phyloP scores from a whole-genome alignment of 2,797 vertebrate species.

The Anisognathus igniventris region DNA sequence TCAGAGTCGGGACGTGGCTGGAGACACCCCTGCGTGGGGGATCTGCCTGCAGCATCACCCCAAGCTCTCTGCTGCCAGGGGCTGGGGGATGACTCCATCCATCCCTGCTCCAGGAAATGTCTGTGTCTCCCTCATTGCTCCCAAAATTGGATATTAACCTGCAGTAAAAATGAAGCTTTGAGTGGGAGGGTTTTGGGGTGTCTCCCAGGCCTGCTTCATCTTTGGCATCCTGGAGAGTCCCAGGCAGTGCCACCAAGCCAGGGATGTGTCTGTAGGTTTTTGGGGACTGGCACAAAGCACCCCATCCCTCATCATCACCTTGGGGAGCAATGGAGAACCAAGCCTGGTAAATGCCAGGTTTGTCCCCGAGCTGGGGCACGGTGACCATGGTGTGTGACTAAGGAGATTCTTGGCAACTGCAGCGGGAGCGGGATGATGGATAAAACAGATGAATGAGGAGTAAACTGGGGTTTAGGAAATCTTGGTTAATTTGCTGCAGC shows the following conservation, averaged over 20 bases:
- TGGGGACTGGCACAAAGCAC: not conserved
- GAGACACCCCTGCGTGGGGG: rapidly evolving
- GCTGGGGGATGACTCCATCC: not conserved
- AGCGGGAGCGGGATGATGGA: rapidly evolving
- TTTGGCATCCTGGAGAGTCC: not conserved
- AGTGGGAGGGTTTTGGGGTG: not conserved
- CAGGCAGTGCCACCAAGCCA: rapidly evolving
- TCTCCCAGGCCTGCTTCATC: not conserved
- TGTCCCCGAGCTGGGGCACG: not conserved
- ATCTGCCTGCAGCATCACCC: not conserved
- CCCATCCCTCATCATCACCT: not conserved
- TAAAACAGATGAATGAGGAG: not conserved
- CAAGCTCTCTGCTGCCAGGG: rapidly evolving
- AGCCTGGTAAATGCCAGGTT: not conserved
- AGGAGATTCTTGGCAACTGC: not conserved
- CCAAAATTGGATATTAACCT: rapidly evolving
- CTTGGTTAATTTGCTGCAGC: not conserved
- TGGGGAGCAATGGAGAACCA: rapidly evolving
- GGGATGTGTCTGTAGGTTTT: not conserved
- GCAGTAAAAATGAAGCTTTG: not conserved
- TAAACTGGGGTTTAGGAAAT: not conserved
- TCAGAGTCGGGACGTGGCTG: rapidly evolving
- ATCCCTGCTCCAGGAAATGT: not conserved
- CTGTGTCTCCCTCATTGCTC: not conserved
- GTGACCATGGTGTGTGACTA: not conserved